Percentiles rank a stretch among this genome's conserved stretches.
Conservation (phyloP, 1,140 invertebrate species). For the Heliconius congener region DNA sequence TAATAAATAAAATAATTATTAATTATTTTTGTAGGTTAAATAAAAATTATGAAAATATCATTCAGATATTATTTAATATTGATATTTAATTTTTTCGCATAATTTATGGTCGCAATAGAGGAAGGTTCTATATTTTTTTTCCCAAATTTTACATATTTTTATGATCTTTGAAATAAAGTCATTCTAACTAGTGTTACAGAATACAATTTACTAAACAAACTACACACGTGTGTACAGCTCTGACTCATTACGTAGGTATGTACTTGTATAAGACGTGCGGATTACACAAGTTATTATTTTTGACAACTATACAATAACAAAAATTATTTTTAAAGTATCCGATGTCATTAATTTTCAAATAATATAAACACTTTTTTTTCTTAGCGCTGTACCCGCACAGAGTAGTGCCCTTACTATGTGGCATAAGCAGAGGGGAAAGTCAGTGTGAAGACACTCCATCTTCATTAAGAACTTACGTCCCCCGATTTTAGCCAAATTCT, state of each 20-base stretch:
- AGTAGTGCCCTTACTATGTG: too few relatives aligned
- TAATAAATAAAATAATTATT: too few relatives aligned
- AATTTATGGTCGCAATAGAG: background rate
- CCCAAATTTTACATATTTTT: background rate
- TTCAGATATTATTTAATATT: background rate
- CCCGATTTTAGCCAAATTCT: too few relatives aligned
- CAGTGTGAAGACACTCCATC: too few relatives aligned
- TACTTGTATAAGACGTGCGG: background rate
- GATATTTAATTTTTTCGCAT: background rate
- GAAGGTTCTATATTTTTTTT: background rate
- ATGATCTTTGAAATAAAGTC: slow-evolving; percentile 29
- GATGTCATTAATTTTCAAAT: background rate
- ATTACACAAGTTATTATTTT: background rate
- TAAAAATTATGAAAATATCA: too few relatives aligned
- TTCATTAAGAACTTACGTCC: too few relatives aligned
- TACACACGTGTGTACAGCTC: slow-evolving; percentile 59
- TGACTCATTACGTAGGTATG: slow-evolving; percentile 60
- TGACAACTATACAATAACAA: background rate
- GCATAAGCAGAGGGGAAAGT: too few relatives aligned
- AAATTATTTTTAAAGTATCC: background rate
- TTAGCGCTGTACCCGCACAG: too few relatives aligned
- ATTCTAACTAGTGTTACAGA: slow-evolving; percentile 59
- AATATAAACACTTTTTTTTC: background rate
- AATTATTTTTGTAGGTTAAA: too few relatives aligned
- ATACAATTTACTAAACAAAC: slow-evolving; percentile 73